Conservation (phyloP, 2,113 vertebrate species). For the Trematocara variabile region DNA sequence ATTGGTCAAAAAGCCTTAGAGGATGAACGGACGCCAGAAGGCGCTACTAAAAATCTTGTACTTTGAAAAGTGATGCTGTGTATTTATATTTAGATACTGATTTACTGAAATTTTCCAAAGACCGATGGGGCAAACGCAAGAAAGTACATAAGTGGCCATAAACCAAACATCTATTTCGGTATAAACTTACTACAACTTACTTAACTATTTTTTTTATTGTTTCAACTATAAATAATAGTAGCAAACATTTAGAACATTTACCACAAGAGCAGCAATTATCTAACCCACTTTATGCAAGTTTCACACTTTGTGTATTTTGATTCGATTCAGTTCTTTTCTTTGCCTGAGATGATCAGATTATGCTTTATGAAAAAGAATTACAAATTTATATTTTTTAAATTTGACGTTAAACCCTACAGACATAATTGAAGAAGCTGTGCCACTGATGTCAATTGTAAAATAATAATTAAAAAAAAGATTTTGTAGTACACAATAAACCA, state of each 20-base stretch:
- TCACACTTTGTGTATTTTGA: neutral
- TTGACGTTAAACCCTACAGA: neutral
- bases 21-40: accelerated
- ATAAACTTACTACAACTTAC: neutral
- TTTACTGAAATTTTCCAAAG: neutral
- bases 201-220: neutral
- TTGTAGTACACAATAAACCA: conserved; percentile 43
- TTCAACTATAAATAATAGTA: neutral
- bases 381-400: conserved; percentile 23
- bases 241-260: neutral
- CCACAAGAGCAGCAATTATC: neutral
- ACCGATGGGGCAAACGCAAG: accelerated
- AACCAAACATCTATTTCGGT: neutral
- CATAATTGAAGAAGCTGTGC: conserved; percentile 38
- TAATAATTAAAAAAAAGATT: neutral
- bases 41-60: neutral
- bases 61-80: neutral
- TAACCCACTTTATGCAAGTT: neutral
- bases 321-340: neutral
- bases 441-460: conserved; percentile 29
- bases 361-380: neutral
- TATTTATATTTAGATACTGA: neutral
- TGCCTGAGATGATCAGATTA: neutral
- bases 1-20: neutral
- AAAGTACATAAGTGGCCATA: neutral